phyloP scores from a whole-genome alignment of 2,113 vertebrate genomes.

The Turnix velox region DNA sequence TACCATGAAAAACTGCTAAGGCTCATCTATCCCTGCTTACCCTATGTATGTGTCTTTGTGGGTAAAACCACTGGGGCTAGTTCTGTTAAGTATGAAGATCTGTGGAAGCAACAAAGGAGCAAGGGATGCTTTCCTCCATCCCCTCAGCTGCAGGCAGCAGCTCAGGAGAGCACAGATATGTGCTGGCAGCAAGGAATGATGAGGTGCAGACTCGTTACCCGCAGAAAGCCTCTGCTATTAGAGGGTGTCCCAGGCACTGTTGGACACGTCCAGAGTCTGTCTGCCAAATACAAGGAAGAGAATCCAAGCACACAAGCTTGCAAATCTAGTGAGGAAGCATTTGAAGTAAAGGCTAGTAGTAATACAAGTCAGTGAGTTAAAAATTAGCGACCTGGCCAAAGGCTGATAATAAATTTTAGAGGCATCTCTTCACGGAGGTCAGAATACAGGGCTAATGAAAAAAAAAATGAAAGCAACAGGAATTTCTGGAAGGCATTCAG shows the following conservation, averaged over 20 bases:
- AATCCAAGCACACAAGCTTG: background rate
- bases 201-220: background rate
- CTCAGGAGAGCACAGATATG: background rate
- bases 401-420: background rate
- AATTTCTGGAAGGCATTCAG: background rate
- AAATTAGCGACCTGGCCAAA: background rate
- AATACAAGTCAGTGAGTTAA: background rate
- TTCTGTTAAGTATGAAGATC: background rate
- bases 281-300: background rate
- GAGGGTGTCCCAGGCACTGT: background rate
- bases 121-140: background rate
- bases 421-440: background rate
- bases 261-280: background rate
- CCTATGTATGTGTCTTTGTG: background rate
- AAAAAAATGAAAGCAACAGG: background rate
- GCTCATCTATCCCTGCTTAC: background rate
- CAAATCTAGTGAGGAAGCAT: background rate
- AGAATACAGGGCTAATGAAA: background rate
- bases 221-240: background rate
- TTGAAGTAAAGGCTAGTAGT: accelerated
- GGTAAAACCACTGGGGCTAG: accelerated
- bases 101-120: background rate
- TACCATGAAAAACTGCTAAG: background rate
- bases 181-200: background rate
- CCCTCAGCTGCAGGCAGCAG: background rate